Evolutionary conservation across 2,797 vertebrate genomes (phyloP), one percentile per base, ranked within the genome.

Genomic region (Catharus ustulatus): DNA sequence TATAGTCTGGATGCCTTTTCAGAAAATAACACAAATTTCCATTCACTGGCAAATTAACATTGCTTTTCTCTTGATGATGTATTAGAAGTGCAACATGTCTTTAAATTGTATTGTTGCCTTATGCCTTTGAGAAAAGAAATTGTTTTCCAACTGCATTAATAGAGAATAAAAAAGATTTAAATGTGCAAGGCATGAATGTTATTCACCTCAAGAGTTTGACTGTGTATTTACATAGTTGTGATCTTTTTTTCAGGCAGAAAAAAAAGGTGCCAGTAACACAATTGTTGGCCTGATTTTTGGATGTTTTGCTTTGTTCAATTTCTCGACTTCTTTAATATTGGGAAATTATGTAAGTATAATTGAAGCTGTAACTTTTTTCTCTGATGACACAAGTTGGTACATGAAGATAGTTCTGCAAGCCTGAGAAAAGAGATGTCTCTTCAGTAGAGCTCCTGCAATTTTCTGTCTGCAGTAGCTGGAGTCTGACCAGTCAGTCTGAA

Each of bases 241-340:
- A 54, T 95, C 29, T 94, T 38, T 89, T 88, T 94, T 94, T 21
- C 97, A 99, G 99, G 99, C 99, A 52, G 87, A 97, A 91, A 99
- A 98, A 93, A 99, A 99, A 94, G 99, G 98, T 82, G 98, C 97
- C 78, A 99, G 97, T 96, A 98, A 98, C 90, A 98, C 98, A 3
- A 14, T 98, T 45, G 97, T 99, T 57, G 99, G 99, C 10, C 95
- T 99, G 82, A 99, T 99, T 97, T 99, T 99, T 93, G 99, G 99
- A 82, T 99, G 98, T 95, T 99, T 98, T 79, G 99, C 99, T 36
- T 78, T 99, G 67, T 98, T 97, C 95, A 98, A 99, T 90, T 96
- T 99, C 92, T 81, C 98, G 79, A 55, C 98, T 69, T 98, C 99
- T 48, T 97, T 99, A 97, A 49, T 99, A 84, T 75, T 99, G 96